A percentile compares a stretch with the other conserved stretches of the same genome.
Evolutionary conservation across 2,888 invertebrate species (phyloP).

Genomic region (Aphrophora alni): DNA sequence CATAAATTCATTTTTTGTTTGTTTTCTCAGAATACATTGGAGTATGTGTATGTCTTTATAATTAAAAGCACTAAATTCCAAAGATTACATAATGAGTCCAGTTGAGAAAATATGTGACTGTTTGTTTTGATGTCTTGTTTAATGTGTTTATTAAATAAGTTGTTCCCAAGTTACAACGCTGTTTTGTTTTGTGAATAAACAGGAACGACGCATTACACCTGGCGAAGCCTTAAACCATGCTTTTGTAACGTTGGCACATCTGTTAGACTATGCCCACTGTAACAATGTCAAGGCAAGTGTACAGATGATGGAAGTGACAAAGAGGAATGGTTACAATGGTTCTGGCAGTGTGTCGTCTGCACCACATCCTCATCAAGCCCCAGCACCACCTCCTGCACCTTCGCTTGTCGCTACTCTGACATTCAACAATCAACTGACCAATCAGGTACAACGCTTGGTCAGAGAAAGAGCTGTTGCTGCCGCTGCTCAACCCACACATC

Average conservation of each 20-base stretch:
- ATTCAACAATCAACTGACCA: constrained; percentile 81
- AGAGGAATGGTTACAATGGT: constrained; percentile 56
- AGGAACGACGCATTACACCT: constrained; percentile 94
- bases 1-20: no score
- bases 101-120: no score
- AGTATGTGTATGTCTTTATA: no score
- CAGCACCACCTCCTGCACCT: constrained; percentile 57
- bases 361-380: constrained; percentile 59
- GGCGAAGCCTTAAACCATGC: constrained; percentile 95
- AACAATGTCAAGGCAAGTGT: constrained; percentile 97
- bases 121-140: no score
- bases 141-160: not conserved
- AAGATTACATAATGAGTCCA: no score
- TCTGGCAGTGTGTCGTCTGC: constrained; percentile 54
- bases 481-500: constrained; percentile 53
- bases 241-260: constrained; percentile 90
- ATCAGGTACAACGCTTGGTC: constrained; percentile 68
- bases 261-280: constrained; percentile 96
- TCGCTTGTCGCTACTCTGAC: constrained; percentile 80
- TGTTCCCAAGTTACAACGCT: not conserved
- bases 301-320: constrained; percentile 89
- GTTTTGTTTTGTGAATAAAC: constrained; percentile 46
- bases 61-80: no score
- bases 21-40: no score
- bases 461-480: constrained; percentile 62